Evolutionary conservation across 2,888 invertebrate genomes (phyloP).

Genomic region (Julus scandinavius): DNA sequence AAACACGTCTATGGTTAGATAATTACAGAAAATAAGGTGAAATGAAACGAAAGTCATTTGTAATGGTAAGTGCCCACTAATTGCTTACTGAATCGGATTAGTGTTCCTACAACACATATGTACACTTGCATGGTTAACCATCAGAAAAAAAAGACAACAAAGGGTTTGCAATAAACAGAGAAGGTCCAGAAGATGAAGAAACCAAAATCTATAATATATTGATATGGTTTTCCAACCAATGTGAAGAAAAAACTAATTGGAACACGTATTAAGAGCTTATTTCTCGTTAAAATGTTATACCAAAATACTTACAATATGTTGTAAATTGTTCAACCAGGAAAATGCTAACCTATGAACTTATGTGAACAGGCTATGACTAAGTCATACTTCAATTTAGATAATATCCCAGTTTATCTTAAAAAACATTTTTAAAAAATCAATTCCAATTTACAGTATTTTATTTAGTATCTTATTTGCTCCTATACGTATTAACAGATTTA

Average conservation of each 20-base stretch:
- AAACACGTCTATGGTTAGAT: neutral
- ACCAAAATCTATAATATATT: neutral
- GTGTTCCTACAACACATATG: neutral
- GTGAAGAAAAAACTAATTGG: neutral
- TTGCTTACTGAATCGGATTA: neutral
- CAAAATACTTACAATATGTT: too few species aligned
- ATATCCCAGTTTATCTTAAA: too few species aligned
- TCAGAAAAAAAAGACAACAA: slow-evolving; percentile 2
- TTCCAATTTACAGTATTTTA: neutral
- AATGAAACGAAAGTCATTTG: slow-evolving; percentile 25
- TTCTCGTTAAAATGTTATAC: too few species aligned
- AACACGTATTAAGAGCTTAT: too few species aligned
- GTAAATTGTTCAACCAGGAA: too few species aligned
- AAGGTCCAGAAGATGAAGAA: neutral
- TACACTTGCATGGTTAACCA: neutral
- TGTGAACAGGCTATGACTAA: too few species aligned
- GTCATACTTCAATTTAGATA: too few species aligned
- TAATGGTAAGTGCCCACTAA: neutral
- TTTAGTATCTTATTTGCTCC: neutral
- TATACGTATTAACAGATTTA: neutral
- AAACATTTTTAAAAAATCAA: too few species aligned
- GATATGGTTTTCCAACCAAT: neutral
- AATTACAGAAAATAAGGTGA: neutral
- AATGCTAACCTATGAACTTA: too few species aligned
- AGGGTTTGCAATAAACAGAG: neutral